Conservation (phyloP, 2,888 invertebrate genomes). For the Protophormia terraenovae region DNA sequence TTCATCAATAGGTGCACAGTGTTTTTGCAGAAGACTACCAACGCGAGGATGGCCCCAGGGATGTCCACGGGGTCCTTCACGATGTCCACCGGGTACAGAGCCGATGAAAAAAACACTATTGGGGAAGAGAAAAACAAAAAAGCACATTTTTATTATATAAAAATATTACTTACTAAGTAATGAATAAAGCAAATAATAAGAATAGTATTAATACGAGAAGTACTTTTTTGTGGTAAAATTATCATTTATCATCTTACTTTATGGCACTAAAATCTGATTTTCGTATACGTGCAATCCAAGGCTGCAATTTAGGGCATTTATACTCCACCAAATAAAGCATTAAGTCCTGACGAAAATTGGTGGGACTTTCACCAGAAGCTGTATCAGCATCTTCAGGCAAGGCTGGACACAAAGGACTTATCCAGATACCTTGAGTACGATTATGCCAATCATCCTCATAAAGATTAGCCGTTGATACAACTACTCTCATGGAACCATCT, state of each 20-base stretch:
- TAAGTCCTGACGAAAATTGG: constrained; percentile 90
- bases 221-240: background rate
- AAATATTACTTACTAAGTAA: no score
- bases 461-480: constrained; percentile 95
- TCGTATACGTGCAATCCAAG: constrained; percentile 88
- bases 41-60: constrained; percentile 86
- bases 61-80: constrained; percentile 82
- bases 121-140: background rate
- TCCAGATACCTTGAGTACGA: constrained; percentile 96
- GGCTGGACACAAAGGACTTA: constrained; percentile 90
- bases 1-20: constrained; percentile 84
- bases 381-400: constrained; percentile 83
- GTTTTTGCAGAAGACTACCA: constrained; percentile 85
- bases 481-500: constrained; percentile 90
- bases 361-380: constrained; percentile 89
- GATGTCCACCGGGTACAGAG: constrained; percentile 92
- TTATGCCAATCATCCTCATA: constrained; percentile 96
- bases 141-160: background rate
- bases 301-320: constrained; percentile 85
- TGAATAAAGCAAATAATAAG: no score
- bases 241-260: constrained; percentile 88
- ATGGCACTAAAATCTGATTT: constrained; percentile 91
- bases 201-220: no score
- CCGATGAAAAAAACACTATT: constrained; percentile 92
- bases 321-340: constrained; percentile 90